Evolutionary conservation across 2,113 vertebrate species (phyloP), one percentile per base, ranked within the genome.

Genomic region (Hypocryptadius cinnamomeus): DNA sequence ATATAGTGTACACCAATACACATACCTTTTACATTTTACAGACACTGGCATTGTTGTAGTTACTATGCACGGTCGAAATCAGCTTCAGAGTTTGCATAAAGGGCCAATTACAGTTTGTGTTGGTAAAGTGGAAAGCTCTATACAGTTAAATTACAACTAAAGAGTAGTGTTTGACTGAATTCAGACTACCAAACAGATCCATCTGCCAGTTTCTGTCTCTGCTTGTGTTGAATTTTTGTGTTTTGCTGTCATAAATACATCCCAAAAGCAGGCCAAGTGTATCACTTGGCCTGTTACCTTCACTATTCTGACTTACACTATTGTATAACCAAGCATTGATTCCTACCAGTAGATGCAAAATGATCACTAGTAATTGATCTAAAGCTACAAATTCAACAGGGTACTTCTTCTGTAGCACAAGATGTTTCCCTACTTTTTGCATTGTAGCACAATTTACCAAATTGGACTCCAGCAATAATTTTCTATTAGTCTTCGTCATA

Each of bases 401-500:
- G 98, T 98, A 98, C 98, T 98, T 98, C 96, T 98, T 97, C 95
- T 93, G 97, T 94, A 98, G 98, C 98, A 98, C 98, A 98, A 98
- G 97, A 96, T 97, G 96, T 97, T 97, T 97, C 97, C 98, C 98
- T 97, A 97, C 94, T 96, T 95, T 91, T 97, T 96, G 92, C 93
- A 91, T 97, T 95, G 91, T 96, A 98, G 98, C 98, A 98, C 98
- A 98, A 95, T 96, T 96, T 98, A 98, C 97, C 97, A 98, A 97
- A 98, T 98, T 97, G 95, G 98, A 98, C 93, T 97, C 97, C 98
- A 98, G 98, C 98, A 98, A 98, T 98, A 98, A 98, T 98, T 98
- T 98, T 97, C 91, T 97, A 97, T 97, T 97, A 97, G 95, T 96
- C 90, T 94, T 98, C 97, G 96, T 98, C 97, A 97, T 96, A 96